Evolutionary conservation across 2,113 vertebrate species (phyloP), one percentile per base, ranked within the genome.

Genomic region (Rhadina sibilatrix): DNA sequence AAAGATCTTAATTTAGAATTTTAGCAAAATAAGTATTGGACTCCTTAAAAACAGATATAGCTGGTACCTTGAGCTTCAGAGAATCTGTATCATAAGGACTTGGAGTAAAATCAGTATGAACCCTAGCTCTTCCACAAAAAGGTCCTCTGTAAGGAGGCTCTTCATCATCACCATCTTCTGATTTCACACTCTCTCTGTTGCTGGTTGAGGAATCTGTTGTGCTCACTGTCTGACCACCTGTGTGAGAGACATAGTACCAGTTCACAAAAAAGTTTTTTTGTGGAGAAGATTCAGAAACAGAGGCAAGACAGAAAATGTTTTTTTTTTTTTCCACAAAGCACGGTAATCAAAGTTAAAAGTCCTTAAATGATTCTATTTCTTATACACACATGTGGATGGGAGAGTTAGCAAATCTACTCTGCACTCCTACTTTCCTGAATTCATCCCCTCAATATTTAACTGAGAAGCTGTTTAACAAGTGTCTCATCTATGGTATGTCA

Each of bases 31-130:
- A 91, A 74, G 54, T 4, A 7, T 33, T 63, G 53, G 24, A 60
- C 25, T 12, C 28, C 40, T 70, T 71, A 74, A 53, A 80, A 92
- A 3, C 20, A 75, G 31, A 83, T 28, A 49, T 4, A 89, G 35
- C 24, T 40, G 33, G 15, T 96, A 99, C 99, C 99, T 99, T 99
- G 50, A 99, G 98, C 96, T 99, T 99, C 79, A 99, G 98, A 4
- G 99, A 99, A 97, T 99, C 99, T 0, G 99, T 98, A 97, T 99
- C 99, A 3, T 99, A 99, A 33, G 99, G 99, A 92, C 99, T 99
- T 10, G 99, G 99, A n/a, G 99, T 99, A 97, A 99, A 99, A 97
- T 99, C 99, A 0, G 99, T 99, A 95, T 99, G 99, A 90, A 99
- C 99, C 20, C 99, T 96, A 54, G 99, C 99, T 0, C 99, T 98